Conservation (phyloP, 2,797 vertebrate species). For the Falco naumanni region DNA sequence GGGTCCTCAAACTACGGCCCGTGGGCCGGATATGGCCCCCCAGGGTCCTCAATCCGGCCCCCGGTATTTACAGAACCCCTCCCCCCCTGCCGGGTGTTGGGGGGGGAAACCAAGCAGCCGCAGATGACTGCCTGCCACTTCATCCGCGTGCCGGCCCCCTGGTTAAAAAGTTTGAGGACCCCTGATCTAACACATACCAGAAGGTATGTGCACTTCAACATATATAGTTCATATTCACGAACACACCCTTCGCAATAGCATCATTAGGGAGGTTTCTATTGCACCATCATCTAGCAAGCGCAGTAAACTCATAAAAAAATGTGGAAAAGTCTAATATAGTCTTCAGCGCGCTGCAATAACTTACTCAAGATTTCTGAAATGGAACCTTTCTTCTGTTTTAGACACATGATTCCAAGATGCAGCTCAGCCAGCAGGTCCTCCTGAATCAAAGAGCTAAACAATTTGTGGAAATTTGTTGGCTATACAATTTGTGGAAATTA, state of each 20-base stretch:
- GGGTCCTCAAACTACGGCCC: no score
- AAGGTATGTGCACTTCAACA: background rate
- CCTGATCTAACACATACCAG: background rate
- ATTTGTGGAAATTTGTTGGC: background rate
- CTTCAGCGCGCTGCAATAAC: background rate
- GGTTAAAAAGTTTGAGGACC: no score
- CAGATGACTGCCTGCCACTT: no score
- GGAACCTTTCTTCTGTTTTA: background rate
- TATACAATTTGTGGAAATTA: background rate
- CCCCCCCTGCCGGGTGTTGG: no score
- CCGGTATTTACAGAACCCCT: no score
- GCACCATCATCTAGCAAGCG: background rate
- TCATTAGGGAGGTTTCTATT: background rate
- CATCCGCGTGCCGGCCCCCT: no score
- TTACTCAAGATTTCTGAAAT: background rate
- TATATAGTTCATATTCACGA: background rate
- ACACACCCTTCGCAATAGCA: background rate
- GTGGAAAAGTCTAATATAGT: background rate
- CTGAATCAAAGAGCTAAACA: background rate
- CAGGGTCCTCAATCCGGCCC: no score
- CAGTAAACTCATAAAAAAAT: background rate
- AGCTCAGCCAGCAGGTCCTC: background rate
- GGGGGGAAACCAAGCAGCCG: no score
- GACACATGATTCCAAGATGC: background rate
- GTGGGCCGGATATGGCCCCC: no score